These are phyloP conservation scores for Maconellicoccus hirsutus DNA, from an alignment of 1,140 invertebrate species.

Conservation along the genomic window DNA sequence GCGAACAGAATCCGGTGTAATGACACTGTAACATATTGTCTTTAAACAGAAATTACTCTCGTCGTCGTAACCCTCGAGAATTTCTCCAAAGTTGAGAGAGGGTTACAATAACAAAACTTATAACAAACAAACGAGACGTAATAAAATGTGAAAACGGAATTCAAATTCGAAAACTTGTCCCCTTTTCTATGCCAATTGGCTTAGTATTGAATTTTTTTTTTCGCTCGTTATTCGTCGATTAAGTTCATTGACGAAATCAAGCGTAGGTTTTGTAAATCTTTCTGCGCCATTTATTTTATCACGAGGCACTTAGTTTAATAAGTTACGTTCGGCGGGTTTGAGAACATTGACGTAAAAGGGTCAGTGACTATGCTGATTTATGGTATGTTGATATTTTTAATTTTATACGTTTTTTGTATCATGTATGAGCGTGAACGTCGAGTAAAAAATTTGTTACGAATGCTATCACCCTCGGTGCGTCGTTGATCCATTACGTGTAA, in stretches of 20 bases:
- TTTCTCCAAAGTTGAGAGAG: not conserved
- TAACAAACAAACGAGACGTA: not conserved
- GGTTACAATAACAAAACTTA: not conserved
- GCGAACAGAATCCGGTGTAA: not conserved
- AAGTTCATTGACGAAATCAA: not conserved
- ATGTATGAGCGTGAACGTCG: not conserved
- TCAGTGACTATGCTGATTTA: too few relatives aligned
- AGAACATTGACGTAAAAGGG: not conserved
- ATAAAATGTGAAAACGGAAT: slow-evolving; percentile 3
- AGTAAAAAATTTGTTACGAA: not conserved
- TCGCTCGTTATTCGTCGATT: not conserved
- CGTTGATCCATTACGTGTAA: too few relatives aligned
- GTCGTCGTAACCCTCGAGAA: not conserved
- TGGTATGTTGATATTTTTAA: not conserved
- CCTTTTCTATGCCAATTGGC: not conserved
- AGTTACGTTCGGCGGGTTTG: not conserved
- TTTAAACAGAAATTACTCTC: not conserved
- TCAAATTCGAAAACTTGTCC: not conserved
- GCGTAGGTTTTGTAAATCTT: slow-evolving; percentile 8
- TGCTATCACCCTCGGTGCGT: not conserved
- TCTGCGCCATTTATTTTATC: not conserved
- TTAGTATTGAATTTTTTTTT: not conserved
- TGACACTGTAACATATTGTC: slow-evolving; percentile 3
- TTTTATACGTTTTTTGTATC: not conserved
- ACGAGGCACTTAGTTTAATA: not conserved